Base-by-base conservation (phyloP, 2,888 invertebrate species). In the Fragum fragum region DNA sequence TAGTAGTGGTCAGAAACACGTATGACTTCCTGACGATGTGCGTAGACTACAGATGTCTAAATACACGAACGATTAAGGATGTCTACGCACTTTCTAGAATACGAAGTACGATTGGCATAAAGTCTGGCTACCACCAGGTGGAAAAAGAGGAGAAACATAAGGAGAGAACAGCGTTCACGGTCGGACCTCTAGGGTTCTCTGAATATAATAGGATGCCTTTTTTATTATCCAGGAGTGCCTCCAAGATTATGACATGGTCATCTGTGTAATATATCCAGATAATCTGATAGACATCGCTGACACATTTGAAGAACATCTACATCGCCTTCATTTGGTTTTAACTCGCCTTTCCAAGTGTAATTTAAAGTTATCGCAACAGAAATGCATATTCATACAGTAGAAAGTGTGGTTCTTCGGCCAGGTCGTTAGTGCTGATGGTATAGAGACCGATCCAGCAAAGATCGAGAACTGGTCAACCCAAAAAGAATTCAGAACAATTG, bases 221-320 rank as follows among this genome's bases (percentile, higher is more conserved):
- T 18, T 9, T 42, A 16, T 26, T 39, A 16, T 42, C 68, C 9
- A 69, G 42, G 47, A 69, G 23, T 23, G 39, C 42, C 36, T 69
- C 7, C 23, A 21, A 5, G 68, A 69, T 1, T 11, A 21, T 18
- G 7, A 69, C 26, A 39, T 69, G 39, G 42, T 2, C 1, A 69
- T 69, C 26, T 69, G 68, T 69, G 26, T 69, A 11, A 69, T 42
- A 21, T 69, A 42, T 21, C 23, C 42, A 23, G 68, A 69, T 42
- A 47, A 39, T n/a, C 39, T 69, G 21, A 69, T 69, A 26, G 28
- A 26, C 23, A 26, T 59, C 28, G 28, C 59, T 7, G 23, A 59
- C 18, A 26, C 23, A 6, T 23, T 26, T 28, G 59, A 26, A 18
- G 59, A 59, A 28, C 59, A 59, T 28, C 28, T 59, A 18, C 14